A percentile compares a stretch with the other conserved stretches of the same genome.
Conservation (phyloP, 2,797 vertebrate genomes). For the Aselliscus stoliczkanus region DNA sequence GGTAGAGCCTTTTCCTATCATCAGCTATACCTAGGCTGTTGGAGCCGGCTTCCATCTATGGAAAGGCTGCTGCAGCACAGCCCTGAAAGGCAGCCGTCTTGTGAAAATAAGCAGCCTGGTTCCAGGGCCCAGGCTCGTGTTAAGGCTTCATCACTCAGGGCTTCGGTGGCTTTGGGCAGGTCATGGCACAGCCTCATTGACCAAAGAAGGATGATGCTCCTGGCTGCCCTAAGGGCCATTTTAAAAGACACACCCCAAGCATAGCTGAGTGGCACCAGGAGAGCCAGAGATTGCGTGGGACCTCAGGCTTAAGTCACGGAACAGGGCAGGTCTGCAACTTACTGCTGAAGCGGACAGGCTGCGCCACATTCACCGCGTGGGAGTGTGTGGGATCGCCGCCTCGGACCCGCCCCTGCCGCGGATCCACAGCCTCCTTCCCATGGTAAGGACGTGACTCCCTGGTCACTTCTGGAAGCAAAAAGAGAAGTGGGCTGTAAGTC, state of each 20-base stretch:
- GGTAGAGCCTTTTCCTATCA: neutral
- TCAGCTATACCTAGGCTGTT: neutral
- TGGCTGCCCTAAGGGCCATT: neutral
- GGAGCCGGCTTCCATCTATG: neutral
- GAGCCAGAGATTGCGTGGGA: no score
- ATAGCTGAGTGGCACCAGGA: neutral
- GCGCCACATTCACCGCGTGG: conserved; percentile 90
- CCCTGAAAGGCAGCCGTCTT: neutral
- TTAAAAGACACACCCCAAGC: neutral
- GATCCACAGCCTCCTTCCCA: conserved; percentile 84
- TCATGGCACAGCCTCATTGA: neutral
- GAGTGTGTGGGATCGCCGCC: conserved; percentile 82
- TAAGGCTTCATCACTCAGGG: neutral
- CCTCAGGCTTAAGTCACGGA: fast-evolving
- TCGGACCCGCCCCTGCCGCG: conserved; percentile 75
- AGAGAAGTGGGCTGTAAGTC: neutral
- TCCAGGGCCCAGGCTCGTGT: neutral
- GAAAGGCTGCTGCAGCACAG: neutral
- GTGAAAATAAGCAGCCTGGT: neutral
- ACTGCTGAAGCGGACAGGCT: conserved; percentile 97
- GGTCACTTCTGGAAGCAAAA: conserved; percentile 76
- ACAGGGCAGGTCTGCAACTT: conserved; percentile 83
- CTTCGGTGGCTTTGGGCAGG: neutral
- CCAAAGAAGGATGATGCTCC: neutral
- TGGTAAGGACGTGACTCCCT: conserved; percentile 81